Conservation (phyloP, 2,113 vertebrate species). For the Ellobius talpinus region DNA sequence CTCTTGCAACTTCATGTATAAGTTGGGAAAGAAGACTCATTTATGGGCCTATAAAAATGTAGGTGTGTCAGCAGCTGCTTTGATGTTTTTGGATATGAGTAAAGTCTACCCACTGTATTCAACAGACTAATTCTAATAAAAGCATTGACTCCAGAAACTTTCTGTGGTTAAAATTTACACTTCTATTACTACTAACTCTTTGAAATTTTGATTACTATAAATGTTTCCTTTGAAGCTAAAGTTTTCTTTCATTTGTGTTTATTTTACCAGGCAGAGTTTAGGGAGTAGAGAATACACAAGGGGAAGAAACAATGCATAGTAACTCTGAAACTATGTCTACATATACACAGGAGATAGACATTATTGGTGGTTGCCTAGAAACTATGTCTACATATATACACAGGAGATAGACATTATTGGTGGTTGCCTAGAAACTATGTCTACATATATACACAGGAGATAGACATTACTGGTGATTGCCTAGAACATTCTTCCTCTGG, state of each 20-base stretch:
- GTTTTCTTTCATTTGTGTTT: constrained; percentile 37
- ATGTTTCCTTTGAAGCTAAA: constrained; percentile 28
- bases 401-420: background rate
- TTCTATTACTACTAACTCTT: background rate
- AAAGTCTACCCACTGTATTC: background rate
- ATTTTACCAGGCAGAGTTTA: constrained; percentile 31
- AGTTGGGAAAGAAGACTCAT: constrained; percentile 6
- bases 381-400: background rate
- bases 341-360: background rate
- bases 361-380: background rate
- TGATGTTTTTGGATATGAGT: background rate
- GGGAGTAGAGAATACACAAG: background rate
- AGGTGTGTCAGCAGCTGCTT: background rate
- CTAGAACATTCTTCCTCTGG: background rate
- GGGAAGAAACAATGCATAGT: background rate
- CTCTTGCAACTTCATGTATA: background rate
- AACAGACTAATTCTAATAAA: constrained; percentile 29
- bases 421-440: background rate
- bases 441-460: background rate
- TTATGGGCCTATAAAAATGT: background rate
- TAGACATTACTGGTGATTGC: background rate
- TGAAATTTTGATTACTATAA: constrained; percentile 20
- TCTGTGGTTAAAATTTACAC: background rate
- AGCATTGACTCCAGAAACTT: background rate
- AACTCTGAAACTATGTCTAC: background rate